Evolutionary conservation across 1,140 invertebrate species (phyloP), one percentile per base, ranked within the genome.

Genomic region (Brachionus manjavacas): DNA sequence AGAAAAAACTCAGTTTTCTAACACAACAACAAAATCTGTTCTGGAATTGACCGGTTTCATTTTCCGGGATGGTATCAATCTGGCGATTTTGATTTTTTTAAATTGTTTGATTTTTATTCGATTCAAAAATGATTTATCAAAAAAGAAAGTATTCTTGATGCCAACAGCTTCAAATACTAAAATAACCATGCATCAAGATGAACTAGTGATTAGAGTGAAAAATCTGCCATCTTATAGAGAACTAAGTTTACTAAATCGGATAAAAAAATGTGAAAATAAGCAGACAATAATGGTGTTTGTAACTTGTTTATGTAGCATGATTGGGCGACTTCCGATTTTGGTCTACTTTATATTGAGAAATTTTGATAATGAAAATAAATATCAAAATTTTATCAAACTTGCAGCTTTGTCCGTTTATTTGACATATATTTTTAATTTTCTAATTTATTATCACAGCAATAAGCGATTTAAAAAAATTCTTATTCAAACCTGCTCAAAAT

Each of bases 231-330:
- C 16, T n/a, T 16, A 25, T 9, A 60, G 16, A 60, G 52, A 60
- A 23, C 9, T 60, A 8, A 60, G 52, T 60, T 60, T 60, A 8
- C n/a, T 20, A 7, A 60, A 68, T 68, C 66, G 66, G n/a, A 68
- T 68, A n/a, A 68, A 31, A 8, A 31, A 68, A 68, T 68, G 25
- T 68, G 66, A 68, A 68, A 31, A 39, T 31, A 68, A 68, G 11
- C 66, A 68, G 39, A 68, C 66, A 68, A 68, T 68, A 35, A 68
- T 68, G 66, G 66, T 68, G 3, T 68, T 68, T 31, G 7, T 68
- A 12, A 68, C 66, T 23, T 68, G 66, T 16, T 28, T 31, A 35
- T 68, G 66, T 9, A 11, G 66, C 25, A 68, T 68, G 25, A 16
- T 39, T n/a, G 66, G 66, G 31, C 11, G 66, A 68, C 4, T 68